Percentiles rank a stretch among this genome's conserved stretches.
phyloP scores from a whole-genome alignment of 2,797 vertebrate species.

The Ptychadena robeensis region DNA sequence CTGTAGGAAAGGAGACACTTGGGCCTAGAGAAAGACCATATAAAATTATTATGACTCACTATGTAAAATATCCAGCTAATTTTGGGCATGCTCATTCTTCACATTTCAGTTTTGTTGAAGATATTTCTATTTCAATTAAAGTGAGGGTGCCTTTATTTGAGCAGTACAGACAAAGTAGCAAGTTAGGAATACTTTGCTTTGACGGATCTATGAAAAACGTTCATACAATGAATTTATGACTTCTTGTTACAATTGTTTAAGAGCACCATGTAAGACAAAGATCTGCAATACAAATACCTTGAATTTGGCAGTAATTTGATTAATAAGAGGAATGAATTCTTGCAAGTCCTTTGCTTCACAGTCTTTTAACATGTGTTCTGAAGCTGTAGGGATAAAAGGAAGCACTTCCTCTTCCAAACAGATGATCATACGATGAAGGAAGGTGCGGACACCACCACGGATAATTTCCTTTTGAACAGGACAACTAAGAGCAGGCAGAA shows the following conservation, averaged over 20 bases:
- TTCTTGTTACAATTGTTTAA: too few species aligned
- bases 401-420: slow-evolving; percentile 97
- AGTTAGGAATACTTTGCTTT: too few species aligned
- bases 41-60: too few species aligned
- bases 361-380: slow-evolving; percentile 97
- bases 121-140: too few species aligned
- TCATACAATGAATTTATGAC: too few species aligned
- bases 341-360: slow-evolving; percentile 97
- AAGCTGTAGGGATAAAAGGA: slow-evolving; percentile 92
- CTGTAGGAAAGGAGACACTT: slow-evolving; percentile 95
- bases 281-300: slow-evolving; percentile 78
- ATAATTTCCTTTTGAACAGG: slow-evolving; percentile 89
- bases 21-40: slow-evolving; percentile 79
- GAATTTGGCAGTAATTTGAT: slow-evolving; percentile 98
- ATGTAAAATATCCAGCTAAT: too few species aligned
- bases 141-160: too few species aligned
- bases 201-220: too few species aligned
- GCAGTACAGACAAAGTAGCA: too few species aligned
- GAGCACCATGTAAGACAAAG: too few species aligned
- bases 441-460: slow-evolving; percentile 92
- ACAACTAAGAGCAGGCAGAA: slow-evolving; percentile 93
- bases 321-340: slow-evolving; percentile 98
- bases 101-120: too few species aligned
- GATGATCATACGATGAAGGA: slow-evolving; percentile 98
- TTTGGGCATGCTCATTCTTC: too few species aligned